Conservation (phyloP, 2,888 invertebrate species). For the Chloromyia formosa region DNA sequence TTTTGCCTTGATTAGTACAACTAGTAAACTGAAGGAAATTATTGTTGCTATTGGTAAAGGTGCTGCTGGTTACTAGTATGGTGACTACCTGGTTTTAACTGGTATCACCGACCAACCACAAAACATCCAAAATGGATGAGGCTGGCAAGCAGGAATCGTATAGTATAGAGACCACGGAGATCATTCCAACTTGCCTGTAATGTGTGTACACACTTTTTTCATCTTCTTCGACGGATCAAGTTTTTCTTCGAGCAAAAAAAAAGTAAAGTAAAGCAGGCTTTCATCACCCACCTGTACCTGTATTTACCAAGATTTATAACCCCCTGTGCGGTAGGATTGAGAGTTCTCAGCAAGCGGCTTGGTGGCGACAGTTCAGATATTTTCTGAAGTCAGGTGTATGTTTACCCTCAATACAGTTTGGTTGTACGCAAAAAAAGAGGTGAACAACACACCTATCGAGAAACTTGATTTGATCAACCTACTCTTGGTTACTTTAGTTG, state of each 20-base stretch:
- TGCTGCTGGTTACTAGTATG: background rate
- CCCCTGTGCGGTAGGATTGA: no score
- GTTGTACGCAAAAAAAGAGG: background rate
- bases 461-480: conserved; percentile 10
- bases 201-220: background rate
- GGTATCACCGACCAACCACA: background rate
- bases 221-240: no score
- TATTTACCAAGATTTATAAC: background rate
- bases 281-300: conserved; percentile 30
- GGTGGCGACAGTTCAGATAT: background rate
- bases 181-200: no score
- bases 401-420: conserved; percentile 11
- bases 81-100: background rate
- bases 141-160: no score
- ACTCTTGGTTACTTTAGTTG: no score
- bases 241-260: background rate
- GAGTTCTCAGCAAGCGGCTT: background rate
- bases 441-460: conserved; percentile 19
- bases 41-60: background rate
- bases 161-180: background rate
- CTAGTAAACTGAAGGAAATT: background rate
- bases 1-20: conserved; percentile 23
- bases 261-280: conserved; percentile 8
- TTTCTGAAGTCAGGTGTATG: conserved; percentile 33
- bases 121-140: background rate